Evolutionary conservation across 2,888 invertebrate genomes (phyloP).

Genomic region (Uropetala carovei): DNA sequence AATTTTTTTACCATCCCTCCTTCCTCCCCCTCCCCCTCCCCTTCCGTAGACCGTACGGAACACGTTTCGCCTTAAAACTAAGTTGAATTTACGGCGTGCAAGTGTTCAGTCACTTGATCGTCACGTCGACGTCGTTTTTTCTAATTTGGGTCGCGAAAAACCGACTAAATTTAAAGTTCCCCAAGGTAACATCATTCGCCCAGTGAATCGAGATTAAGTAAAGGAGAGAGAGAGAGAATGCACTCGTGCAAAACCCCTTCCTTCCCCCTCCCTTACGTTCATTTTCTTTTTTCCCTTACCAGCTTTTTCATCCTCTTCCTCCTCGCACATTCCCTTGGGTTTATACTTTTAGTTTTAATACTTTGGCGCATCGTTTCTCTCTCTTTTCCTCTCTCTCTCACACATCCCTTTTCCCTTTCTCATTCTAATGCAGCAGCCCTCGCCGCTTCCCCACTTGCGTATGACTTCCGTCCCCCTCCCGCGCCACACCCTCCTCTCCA

Average conservation of each 20-base stretch:
- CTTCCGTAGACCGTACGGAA: neutral
- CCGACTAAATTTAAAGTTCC: slow-evolving; percentile 24
- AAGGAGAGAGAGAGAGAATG: neutral
- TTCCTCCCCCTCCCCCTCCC: too few species aligned
- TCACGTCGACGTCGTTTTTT: slow-evolving; percentile 3
- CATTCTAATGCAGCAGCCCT: neutral
- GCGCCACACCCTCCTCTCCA: neutral
- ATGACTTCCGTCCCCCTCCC: neutral
- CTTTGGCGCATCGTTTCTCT: neutral
- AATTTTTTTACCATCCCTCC: neutral
- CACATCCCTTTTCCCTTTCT: neutral
- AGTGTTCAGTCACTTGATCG: slow-evolving; percentile 14
- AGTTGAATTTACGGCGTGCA: neutral
- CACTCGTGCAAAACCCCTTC: neutral
- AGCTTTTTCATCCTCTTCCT: neutral
- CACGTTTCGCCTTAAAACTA: slow-evolving; percentile 28
- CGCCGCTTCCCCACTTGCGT: neutral
- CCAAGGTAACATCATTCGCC: neutral
- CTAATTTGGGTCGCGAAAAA: slow-evolving; percentile 10
- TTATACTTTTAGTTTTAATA: slow-evolving; percentile 4
- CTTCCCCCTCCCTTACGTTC: too few species aligned
- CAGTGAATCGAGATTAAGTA: slow-evolving; percentile 1
- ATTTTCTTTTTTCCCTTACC: too few species aligned
- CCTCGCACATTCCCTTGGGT: neutral
- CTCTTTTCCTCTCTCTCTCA: too few species aligned